Evolutionary conservation across 2,113 vertebrate genomes (phyloP), one percentile per base, ranked within the genome.

Genomic region (Abramis brama): DNA sequence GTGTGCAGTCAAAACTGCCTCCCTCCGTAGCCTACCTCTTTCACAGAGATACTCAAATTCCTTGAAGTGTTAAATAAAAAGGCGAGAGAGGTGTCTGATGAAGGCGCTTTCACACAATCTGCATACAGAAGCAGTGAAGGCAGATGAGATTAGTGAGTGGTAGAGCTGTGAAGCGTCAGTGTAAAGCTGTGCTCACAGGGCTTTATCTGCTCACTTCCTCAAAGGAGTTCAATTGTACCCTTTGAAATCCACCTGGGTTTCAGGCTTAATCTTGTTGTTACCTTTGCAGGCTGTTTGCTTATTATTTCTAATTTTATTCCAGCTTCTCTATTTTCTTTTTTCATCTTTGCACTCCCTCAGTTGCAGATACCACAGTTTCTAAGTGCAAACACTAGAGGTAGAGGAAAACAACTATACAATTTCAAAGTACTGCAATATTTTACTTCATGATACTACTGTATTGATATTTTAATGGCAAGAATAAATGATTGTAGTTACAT

Each of bases 241-340:
- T 82, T 73, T 81, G 81, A 87, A 79, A 87, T 87, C 45, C 80
- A 78, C 62, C 81, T 84, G 50, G n/a, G 45, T 68, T 77, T 83
- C 50, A 30, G 21, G 36, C 33, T 79, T 83, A 87, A 68, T 79
- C 73, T 68, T 21, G 23, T 64, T 70, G 85, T 75, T 30, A 78
- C 71, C 60, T 50, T 75, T 82, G 23, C 85, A 68, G 36, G 25
- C 77, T 75, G 78, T 59, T 71, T 47, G 6, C 47, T 64, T 86
- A 66, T 64, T 82, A 64, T 66, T 82, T 86, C 62, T 52, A 30
- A 55, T 70, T 74, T 47, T 70, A 25, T 27, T 77, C 25, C 19
- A 52, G 4, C 71, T 83, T 7, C 21, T 39, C 21, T 36, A 39
- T n/a, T 33, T 55, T 5, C 30, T 66, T 55, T 45, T 86, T 60